Conservation (phyloP, 2,113 vertebrate genomes). For the Eurystomus gularis region DNA sequence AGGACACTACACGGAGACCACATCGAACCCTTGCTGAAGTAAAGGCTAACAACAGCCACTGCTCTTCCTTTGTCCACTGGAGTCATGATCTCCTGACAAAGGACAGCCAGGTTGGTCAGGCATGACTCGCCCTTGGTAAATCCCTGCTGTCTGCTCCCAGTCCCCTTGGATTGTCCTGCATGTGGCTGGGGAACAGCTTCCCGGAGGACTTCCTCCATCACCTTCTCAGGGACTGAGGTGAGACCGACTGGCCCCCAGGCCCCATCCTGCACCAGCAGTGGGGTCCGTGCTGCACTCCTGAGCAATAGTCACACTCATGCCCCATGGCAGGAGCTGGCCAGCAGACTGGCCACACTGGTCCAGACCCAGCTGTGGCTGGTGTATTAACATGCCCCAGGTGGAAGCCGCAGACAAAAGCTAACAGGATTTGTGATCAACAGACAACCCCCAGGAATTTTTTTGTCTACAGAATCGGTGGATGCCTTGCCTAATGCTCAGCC, state of each 20-base stretch:
- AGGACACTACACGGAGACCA: background rate
- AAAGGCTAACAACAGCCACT: background rate
- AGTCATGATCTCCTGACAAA: background rate
- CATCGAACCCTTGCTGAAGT: background rate
- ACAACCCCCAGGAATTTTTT: background rate
- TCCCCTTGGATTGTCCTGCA: background rate
- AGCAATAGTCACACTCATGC: fast-evolving
- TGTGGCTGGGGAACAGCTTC: background rate
- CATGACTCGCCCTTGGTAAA: too few species aligned
- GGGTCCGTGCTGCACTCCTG: background rate
- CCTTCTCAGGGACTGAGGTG: background rate
- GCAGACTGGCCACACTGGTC: background rate
- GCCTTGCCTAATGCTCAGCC: background rate
- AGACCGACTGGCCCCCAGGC: background rate
- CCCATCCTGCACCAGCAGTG: too few species aligned
- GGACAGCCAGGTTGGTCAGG: too few species aligned
- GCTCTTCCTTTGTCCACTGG: background rate
- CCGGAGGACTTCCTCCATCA: background rate
- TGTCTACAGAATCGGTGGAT: background rate
- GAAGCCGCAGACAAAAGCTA: background rate
- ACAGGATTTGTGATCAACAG: background rate
- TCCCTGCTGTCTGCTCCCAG: background rate
- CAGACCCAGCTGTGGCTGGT: background rate
- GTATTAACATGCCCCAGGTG: background rate
- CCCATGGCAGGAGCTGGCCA: background rate